Evolutionary conservation across 2,888 invertebrate species (phyloP).

Genomic region (Rotaria sp.): DNA sequence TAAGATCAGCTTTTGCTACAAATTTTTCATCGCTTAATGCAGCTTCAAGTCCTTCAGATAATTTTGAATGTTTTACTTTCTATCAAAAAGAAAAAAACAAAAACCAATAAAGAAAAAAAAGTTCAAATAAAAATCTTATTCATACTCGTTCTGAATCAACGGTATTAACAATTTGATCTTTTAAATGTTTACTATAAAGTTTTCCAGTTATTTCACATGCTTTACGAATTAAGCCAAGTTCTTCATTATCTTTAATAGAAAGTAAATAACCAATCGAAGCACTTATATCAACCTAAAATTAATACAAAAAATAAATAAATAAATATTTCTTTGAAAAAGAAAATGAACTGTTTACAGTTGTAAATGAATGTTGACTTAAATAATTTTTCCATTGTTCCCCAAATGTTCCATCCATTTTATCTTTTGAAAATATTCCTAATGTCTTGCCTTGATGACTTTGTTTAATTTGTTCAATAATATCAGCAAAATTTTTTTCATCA

Average conservation of each 20-base stretch:
- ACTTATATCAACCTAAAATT: slow-evolving; percentile 31
- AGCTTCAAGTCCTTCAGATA: slow-evolving; percentile 86
- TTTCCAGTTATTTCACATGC: slow-evolving; percentile 85
- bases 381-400: slow-evolving; percentile 38
- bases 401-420: slow-evolving; percentile 38
- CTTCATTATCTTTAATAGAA: slow-evolving; percentile 87
- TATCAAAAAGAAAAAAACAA: slow-evolving; percentile 54
- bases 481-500: slow-evolving; percentile 36
- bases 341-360: background rate
- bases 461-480: slow-evolving; percentile 38
- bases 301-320: background rate
- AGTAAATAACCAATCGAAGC: slow-evolving; percentile 61
- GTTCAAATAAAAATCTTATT: background rate
- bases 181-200: slow-evolving; percentile 87
- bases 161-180: slow-evolving; percentile 94
- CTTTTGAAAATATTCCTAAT: slow-evolving; percentile 37
- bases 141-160: slow-evolving; percentile 79
- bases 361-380: slow-evolving; percentile 33
- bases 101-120: slow-evolving; percentile 39
- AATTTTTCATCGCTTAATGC: slow-evolving; percentile 91
- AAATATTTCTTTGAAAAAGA: too few species aligned
- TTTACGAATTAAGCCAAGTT: slow-evolving; percentile 79
- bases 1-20: slow-evolving; percentile 77
- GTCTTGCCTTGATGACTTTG: slow-evolving; percentile 32
- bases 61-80: slow-evolving; percentile 89